phyloP scores from a whole-genome alignment of 2,113 vertebrate species.

The Sorex fumeus region DNA sequence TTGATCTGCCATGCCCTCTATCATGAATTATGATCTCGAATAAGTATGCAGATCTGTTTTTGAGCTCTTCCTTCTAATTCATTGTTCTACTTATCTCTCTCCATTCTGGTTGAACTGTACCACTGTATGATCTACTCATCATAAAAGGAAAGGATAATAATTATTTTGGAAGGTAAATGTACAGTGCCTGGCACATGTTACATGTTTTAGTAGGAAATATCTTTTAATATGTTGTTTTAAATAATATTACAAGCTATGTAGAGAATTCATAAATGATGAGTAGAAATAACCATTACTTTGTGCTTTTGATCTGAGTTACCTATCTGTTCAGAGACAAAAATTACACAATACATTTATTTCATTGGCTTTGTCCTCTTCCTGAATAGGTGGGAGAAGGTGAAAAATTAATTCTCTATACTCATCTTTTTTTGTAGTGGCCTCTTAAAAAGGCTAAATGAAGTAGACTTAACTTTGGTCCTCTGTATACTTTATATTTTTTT shows the following conservation, averaged over 20 bases:
- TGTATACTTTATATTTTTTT: slow-evolving; percentile 74
- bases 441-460: slow-evolving; percentile 72
- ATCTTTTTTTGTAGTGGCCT: background rate
- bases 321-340: background rate
- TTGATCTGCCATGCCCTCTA: background rate
- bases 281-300: background rate
- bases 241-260: background rate
- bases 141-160: slow-evolving; percentile 33
- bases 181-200: background rate
- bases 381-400: background rate
- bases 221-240: slow-evolving; percentile 56
- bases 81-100: slow-evolving; percentile 2
- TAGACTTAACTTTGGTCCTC: slow-evolving; percentile 67
- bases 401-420: background rate
- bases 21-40: background rate
- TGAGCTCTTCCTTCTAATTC: slow-evolving; percentile 8
- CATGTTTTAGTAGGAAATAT: slow-evolving; percentile 22
- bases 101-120: background rate
- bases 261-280: slow-evolving; percentile 36
- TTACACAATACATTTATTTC: background rate
- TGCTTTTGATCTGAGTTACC: slow-evolving; percentile 1
- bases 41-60: background rate
- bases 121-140: background rate
- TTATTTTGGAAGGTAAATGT: slow-evolving; percentile 58
- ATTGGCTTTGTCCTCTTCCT: slow-evolving; percentile 20